Conservation (phyloP, 2,797 vertebrate species). For the Semaprochilodus insignis region DNA sequence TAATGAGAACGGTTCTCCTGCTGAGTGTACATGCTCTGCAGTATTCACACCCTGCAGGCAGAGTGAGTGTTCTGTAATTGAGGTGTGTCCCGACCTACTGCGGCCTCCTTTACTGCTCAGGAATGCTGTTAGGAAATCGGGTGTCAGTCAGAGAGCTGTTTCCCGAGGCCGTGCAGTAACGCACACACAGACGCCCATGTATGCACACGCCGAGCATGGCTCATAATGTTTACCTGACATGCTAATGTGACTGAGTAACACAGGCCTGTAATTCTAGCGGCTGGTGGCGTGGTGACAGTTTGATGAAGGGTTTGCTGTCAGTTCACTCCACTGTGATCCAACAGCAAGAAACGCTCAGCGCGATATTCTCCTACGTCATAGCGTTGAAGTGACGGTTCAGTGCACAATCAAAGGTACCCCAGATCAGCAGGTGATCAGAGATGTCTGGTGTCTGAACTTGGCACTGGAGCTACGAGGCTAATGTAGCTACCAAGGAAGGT, state of each 20-base stretch:
- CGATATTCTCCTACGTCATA: too few species aligned
- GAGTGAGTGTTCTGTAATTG: background rate
- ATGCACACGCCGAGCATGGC: background rate
- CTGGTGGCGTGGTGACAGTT: background rate
- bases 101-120: background rate
- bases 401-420: background rate
- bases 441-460: too few species aligned
- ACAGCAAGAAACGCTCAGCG: background rate
- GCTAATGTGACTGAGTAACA: constrained; percentile 30
- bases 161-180: background rate
- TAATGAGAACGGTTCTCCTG: background rate
- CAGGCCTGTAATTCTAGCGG: background rate
- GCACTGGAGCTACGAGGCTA: too few species aligned
- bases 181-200: background rate
- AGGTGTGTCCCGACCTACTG: background rate
- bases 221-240: background rate
- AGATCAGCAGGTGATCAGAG: too few species aligned
- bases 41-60: background rate
- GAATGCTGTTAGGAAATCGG: background rate
- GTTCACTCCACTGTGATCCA: background rate
- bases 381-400: background rate
- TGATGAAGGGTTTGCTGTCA: background rate
- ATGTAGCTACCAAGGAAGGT: too few species aligned
- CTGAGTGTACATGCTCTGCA: background rate
- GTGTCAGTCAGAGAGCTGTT: background rate